These are phyloP conservation scores for Clanis bilineata DNA, from an alignment of 2,888 invertebrate species.

Conservation along the genomic window DNA sequence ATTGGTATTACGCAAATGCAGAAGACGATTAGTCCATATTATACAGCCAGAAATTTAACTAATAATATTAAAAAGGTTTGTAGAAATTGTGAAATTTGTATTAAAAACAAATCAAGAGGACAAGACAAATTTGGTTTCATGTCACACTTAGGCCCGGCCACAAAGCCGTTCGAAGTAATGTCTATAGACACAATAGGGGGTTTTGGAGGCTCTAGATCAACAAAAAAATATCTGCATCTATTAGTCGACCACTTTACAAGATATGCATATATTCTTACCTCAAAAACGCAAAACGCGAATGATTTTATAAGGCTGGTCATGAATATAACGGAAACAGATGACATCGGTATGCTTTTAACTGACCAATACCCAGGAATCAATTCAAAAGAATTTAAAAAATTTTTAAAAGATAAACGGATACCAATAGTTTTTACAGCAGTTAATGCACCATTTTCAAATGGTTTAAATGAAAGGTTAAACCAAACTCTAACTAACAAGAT, in stretches of 20 bases:
- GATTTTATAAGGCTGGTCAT: constrained; percentile 26
- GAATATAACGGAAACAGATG: constrained; percentile 20
- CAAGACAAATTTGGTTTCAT: constrained; percentile 29
- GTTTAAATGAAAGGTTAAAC: constrained; percentile 34
- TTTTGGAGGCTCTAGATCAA: constrained; percentile 31
- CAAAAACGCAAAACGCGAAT: constrained; percentile 22
- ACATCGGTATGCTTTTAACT: constrained; percentile 25
- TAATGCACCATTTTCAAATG: too few relatives aligned
- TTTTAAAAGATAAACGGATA: constrained; percentile 26
- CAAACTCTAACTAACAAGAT: constrained; percentile 29
- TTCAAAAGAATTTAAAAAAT: constrained; percentile 15
- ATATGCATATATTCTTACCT: constrained; percentile 32
- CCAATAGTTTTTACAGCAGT: constrained; percentile 39
- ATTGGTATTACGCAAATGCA: background rate
- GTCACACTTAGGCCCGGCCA: constrained; percentile 26
- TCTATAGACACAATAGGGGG: constrained; percentile 34
- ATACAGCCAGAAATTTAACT: constrained; percentile 14
- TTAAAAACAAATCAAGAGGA: constrained; percentile 31
- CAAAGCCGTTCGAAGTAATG: constrained; percentile 20
- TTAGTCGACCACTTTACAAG: constrained; percentile 29
- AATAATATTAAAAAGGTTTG: constrained; percentile 26
- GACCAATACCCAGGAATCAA: constrained; percentile 30
- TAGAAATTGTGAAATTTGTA: constrained; percentile 25
- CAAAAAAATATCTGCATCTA: constrained; percentile 30
- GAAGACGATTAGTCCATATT: background rate